Evolutionary conservation across 1,140 invertebrate species (phyloP).

Genomic region (Atta texana): DNA sequence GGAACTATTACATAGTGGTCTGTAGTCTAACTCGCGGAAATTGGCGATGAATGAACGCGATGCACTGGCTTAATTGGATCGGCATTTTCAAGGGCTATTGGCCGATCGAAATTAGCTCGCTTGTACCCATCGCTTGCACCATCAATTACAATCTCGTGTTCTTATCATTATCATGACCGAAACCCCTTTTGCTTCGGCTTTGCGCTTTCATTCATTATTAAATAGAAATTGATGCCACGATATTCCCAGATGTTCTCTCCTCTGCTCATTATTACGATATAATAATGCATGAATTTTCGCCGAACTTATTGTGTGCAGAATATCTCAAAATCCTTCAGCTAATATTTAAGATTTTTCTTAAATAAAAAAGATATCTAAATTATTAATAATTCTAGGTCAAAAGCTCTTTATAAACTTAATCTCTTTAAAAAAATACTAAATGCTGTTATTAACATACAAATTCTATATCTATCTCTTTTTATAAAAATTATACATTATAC

Average conservation of each 20-base stretch:
- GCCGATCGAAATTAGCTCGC: constrained; percentile 41
- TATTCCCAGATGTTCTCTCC: constrained; percentile 18
- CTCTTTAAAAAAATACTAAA: background rate
- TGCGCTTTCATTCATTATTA: constrained; percentile 38
- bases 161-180: constrained; percentile 19
- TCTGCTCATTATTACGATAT: constrained; percentile 23
- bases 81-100: constrained; percentile 44
- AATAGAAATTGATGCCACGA: constrained; percentile 13
- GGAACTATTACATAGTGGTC: background rate
- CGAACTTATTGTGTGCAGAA: background rate
- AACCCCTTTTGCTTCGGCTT: constrained; percentile 19
- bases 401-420: background rate
- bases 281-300: constrained; percentile 16
- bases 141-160: constrained; percentile 10
- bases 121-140: constrained; percentile 24
- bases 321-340: background rate
- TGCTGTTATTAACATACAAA: background rate
- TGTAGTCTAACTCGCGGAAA: constrained; percentile 57
- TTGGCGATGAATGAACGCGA: constrained; percentile 72
- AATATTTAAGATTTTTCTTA: background rate
- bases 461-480: background rate
- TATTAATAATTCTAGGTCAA: background rate
- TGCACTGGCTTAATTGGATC: constrained; percentile 68
- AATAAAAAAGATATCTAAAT: background rate
- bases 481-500: background rate